Conservation (phyloP, 2,797 vertebrate genomes). For the Arremon brunneinucha region DNA sequence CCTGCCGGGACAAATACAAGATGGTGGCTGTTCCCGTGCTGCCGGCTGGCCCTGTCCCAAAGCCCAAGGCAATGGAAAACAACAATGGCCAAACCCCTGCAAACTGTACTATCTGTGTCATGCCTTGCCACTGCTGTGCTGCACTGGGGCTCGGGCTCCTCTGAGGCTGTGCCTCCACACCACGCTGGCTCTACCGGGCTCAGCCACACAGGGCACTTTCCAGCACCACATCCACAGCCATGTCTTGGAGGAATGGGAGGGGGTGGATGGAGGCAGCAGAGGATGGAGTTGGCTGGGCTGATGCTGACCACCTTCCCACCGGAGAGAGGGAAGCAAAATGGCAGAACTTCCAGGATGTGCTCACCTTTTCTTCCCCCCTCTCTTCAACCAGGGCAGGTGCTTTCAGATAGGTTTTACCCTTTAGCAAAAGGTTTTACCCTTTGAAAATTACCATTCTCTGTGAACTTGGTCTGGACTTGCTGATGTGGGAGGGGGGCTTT, state of each 20-base stretch:
- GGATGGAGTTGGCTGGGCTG: fast-evolving
- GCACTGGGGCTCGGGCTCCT: fast-evolving
- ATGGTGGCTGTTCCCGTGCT: fast-evolving
- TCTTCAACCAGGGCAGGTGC: background rate
- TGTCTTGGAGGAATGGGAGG: fast-evolving
- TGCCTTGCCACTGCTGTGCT: background rate
- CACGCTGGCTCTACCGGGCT: fast-evolving
- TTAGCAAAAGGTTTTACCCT: background rate
- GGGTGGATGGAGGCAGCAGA: too few relatives aligned
- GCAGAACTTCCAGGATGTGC: fast-evolving
- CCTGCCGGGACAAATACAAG: fast-evolving
- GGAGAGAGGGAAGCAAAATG: background rate
- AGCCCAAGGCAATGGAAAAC: background rate
- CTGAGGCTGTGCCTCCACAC: fast-evolving
- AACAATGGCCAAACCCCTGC: fast-evolving
- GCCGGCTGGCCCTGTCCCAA: fast-evolving
- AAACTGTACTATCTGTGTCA: fast-evolving
- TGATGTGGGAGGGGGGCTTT: background rate
- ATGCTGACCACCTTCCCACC: background rate
- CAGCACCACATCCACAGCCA: too few relatives aligned
- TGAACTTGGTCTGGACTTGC: background rate
- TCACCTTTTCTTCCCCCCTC: background rate
- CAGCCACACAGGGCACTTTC: fast-evolving
- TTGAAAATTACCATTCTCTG: background rate
- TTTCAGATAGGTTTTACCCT: background rate